Evolutionary conservation across 2,113 vertebrate species (phyloP), one percentile per base, ranked within the genome.

Genomic region (Scolopax mira): DNA sequence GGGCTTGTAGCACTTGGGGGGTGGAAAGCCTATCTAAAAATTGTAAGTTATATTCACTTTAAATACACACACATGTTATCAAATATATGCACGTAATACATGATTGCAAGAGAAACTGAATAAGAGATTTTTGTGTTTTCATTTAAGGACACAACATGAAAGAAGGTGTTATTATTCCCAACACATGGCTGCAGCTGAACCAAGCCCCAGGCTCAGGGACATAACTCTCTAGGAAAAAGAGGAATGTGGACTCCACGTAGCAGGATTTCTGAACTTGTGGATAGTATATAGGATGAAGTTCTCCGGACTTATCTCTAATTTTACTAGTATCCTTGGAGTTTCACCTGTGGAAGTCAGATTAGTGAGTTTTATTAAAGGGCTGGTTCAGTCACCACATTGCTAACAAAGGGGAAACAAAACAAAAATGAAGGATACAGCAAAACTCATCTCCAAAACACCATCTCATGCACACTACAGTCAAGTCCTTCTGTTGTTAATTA

Each of bases 191-290:
- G 57, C 27, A 71, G 61, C 28, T 61, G 64, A 74, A 70, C 33
- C 0, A 0, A 86, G 22, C 10, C 22, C 25, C 18, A 25, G 39
- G 51, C 27, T 87, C 9, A 52, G n/a, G 41, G 15, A 25, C 6
- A 0, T n/a, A 35, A 48, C 1, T 90, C 35, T 27, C 41, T n/a
- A 9, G 57, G 44, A 33, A 67, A 88, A 79, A 41, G n/a, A 23
- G 17, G 21, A 82, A 41, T 37, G 3, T 21, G 2, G 4, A 23
- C 27, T 69, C 51, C 2, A 2, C 0, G 0, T 9, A 37, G 5
- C 8, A 72, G 49, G 9, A 31, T 77, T 88, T 79, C 74, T 82
- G 41, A 75, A 61, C 24, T 14, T 79, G 13, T 19, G 31, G 41
- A 10, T 41, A 57, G 10, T 11, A 30, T 1, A 1, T 10, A 37